These are phyloP conservation scores for Mesocricetus auratus DNA, from an alignment of 2,113 vertebrate genomes.

Conservation along the genomic window DNA sequence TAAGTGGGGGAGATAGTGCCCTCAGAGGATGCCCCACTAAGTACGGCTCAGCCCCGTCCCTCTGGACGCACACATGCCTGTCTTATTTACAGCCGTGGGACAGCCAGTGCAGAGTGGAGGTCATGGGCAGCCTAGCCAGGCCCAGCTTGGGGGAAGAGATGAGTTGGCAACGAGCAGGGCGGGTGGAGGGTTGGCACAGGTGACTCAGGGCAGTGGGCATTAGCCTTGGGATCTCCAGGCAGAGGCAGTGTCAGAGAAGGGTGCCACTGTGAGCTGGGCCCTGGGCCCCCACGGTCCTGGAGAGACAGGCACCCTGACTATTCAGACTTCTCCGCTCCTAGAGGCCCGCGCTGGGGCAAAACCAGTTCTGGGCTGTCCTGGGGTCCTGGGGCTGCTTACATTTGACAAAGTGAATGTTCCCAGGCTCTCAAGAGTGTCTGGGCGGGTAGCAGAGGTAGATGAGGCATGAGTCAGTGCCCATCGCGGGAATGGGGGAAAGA, in stretches of 20 bases:
- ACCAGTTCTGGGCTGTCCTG: neutral
- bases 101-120: neutral
- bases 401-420: conserved; percentile 1
- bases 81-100: neutral
- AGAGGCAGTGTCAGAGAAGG: neutral
- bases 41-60: conserved; percentile 4
- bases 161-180: conserved; percentile 55
- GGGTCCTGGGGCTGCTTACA: conserved; percentile 3
- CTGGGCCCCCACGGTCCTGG: neutral
- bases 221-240: conserved; percentile 37
- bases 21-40: neutral
- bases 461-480: conserved; percentile 80
- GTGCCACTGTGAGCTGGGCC: neutral
- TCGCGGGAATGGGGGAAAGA: conserved; percentile 80
- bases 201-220: conserved; percentile 75
- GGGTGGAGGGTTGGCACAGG: conserved; percentile 13
- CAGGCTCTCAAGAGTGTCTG: conserved; percentile 56
- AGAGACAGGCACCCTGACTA: neutral
- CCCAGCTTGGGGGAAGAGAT: conserved; percentile 50
- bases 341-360: neutral
- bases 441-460: conserved; percentile 68
- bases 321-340: neutral
- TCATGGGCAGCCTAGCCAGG: neutral
- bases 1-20: neutral
- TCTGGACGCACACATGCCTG: neutral